A percentile compares a stretch with the other conserved stretches of the same genome.
Evolutionary conservation across 2,888 invertebrate genomes (phyloP).

Genomic region (Cecidostiba fungosa): DNA sequence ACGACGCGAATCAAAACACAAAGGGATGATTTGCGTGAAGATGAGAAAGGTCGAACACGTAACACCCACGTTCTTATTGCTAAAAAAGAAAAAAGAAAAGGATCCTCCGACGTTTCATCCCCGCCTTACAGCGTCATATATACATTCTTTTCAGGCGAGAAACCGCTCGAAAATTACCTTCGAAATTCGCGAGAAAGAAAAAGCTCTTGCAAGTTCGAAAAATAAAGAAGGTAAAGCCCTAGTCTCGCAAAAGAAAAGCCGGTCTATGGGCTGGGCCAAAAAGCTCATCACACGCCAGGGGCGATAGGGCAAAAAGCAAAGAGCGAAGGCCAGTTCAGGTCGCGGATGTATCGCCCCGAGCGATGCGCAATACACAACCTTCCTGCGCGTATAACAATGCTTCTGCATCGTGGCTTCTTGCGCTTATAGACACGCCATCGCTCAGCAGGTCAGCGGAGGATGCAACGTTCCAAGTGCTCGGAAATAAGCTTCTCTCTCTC

Average conservation of each 20-base stretch:
- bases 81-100: too few species aligned
- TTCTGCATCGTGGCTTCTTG: neutral
- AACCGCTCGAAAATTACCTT: neutral
- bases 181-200: conserved; percentile 1
- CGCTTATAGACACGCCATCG: neutral
- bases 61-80: too few species aligned
- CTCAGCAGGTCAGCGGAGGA: neutral
- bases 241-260: neutral
- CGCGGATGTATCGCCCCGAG: conserved; percentile 29
- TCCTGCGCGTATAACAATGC: conserved; percentile 1
- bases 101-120: neutral
- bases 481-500: neutral
- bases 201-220: neutral
- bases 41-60: neutral
- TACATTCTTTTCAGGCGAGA: conserved; percentile 1
- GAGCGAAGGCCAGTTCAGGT: neutral
- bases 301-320: neutral
- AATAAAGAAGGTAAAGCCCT: neutral
- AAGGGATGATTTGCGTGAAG: neutral
- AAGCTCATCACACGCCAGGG: conserved; percentile 1
- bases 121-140: neutral
- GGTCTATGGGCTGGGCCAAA: neutral
- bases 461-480: neutral
- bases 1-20: neutral
- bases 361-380: conserved; percentile 18